Conservation (phyloP, 2,113 vertebrate species). For the Macroglossus sobrinus region DNA sequence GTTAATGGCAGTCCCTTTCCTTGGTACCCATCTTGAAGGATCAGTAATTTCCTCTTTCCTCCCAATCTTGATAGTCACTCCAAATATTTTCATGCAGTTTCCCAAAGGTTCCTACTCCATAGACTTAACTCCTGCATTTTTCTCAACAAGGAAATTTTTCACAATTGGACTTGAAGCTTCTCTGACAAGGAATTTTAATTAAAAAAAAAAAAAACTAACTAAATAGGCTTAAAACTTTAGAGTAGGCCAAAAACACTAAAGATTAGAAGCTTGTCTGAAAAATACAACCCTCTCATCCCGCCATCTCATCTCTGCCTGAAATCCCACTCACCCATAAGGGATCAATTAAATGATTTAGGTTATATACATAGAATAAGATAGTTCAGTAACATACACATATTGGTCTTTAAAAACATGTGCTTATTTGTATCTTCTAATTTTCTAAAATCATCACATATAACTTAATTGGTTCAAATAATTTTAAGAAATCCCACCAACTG, state of each 20-base stretch:
- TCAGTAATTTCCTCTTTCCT: background rate
- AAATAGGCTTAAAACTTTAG: background rate
- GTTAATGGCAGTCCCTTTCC: background rate
- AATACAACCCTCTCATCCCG: background rate
- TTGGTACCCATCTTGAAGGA: background rate
- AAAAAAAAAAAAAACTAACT: background rate
- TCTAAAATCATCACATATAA: background rate
- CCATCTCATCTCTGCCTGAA: background rate
- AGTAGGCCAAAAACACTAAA: background rate
- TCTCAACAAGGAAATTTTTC: background rate
- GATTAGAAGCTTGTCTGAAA: background rate
- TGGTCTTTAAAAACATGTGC: background rate
- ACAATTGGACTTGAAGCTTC: background rate
- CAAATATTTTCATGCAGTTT: slow-evolving; percentile 21
- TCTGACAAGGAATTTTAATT: background rate
- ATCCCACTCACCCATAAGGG: background rate
- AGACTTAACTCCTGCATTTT: background rate
- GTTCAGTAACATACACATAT: background rate
- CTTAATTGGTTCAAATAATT: background rate
- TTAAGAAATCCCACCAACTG: background rate
- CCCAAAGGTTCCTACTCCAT: background rate
- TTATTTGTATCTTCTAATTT: background rate
- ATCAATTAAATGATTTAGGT: background rate
- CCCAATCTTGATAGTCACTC: background rate
- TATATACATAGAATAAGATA: background rate